phyloP scores from a whole-genome alignment of 2,797 vertebrate species.

The Philypnodon macrostomus region DNA sequence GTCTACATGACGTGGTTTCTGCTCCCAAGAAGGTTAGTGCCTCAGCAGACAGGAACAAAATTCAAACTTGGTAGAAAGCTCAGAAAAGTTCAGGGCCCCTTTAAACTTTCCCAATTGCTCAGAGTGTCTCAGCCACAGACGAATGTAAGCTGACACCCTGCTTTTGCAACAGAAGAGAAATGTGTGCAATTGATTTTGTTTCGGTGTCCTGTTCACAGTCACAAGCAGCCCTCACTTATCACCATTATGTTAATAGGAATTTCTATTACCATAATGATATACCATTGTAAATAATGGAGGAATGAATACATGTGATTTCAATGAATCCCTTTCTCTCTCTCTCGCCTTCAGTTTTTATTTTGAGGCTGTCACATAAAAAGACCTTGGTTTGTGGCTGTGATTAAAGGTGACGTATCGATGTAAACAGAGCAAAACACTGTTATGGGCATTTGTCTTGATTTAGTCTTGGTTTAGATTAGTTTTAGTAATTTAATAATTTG shows the following conservation, averaged over 20 bases:
- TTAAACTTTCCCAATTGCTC: conserved; percentile 3
- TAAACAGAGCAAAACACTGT: too few species aligned
- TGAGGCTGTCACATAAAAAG: conserved; percentile 19
- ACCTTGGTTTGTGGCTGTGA: conserved; percentile 25
- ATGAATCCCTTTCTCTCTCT: conserved; percentile 36
- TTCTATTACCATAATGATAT: conserved; percentile 50
- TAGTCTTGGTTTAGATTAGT: too few species aligned
- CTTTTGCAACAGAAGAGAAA: conserved; percentile 34
- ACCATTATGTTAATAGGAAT: conserved; percentile 53
- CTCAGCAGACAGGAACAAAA: too few species aligned
- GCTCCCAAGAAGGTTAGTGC: too few species aligned
- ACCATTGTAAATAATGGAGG: conserved; percentile 58
- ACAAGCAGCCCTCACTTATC: conserved; percentile 51
- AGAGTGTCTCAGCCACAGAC: conserved; percentile 11
- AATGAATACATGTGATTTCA: conserved; percentile 51
- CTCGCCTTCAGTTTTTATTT: conserved; percentile 14
- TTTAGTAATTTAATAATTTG: too few species aligned
- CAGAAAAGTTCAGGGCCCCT: too few species aligned
- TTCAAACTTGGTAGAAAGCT: background rate
- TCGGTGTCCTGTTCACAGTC: conserved; percentile 33
- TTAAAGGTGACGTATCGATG: conserved; percentile 31
- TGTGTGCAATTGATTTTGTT: conserved; percentile 28
- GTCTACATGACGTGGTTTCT: too few species aligned
- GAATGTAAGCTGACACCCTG: conserved; percentile 11
- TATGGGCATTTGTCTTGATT: too few species aligned